Percentiles rank a stretch among this genome's conserved stretches.
Conservation (phyloP, 2,113 vertebrate genomes). For the Dissostichus mawsoni region DNA sequence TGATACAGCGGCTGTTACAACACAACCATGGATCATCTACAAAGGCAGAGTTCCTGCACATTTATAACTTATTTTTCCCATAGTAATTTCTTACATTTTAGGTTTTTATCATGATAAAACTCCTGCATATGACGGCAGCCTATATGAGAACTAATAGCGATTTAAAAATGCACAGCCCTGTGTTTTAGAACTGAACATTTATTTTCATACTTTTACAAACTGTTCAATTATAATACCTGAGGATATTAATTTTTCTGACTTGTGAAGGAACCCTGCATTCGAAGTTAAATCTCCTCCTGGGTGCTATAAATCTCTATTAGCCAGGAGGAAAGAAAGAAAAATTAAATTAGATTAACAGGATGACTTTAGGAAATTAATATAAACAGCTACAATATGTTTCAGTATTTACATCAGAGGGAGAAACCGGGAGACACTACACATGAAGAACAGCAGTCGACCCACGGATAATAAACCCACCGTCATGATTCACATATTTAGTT, state of each 20-base stretch:
- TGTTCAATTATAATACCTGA: conserved; percentile 24
- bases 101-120: not conserved
- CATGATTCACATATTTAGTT: conserved; percentile 9
- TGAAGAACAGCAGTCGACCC: conserved; percentile 37
- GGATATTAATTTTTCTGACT: conserved; percentile 35
- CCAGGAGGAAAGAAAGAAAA: conserved; percentile 24
- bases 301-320: conserved; percentile 60
- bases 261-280: conserved; percentile 23
- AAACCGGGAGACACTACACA: conserved; percentile 20
- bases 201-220: conserved; percentile 30
- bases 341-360: conserved; percentile 41
- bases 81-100: not conserved
- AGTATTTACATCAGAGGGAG: conserved; percentile 55
- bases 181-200: conserved; percentile 23
- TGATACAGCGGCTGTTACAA: conserved; percentile 64
- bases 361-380: conserved; percentile 25
- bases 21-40: conserved; percentile 52
- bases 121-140: not conserved
- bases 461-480: not conserved
- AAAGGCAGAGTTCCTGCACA: conserved; percentile 1
- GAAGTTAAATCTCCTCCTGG: conserved; percentile 31
- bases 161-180: conserved; percentile 1
- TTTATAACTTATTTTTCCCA: not conserved
- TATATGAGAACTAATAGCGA: not conserved
- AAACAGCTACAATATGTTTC: conserved; percentile 15